Conservation (phyloP, 2,113 vertebrate genomes). For the Candoia aspera region DNA sequence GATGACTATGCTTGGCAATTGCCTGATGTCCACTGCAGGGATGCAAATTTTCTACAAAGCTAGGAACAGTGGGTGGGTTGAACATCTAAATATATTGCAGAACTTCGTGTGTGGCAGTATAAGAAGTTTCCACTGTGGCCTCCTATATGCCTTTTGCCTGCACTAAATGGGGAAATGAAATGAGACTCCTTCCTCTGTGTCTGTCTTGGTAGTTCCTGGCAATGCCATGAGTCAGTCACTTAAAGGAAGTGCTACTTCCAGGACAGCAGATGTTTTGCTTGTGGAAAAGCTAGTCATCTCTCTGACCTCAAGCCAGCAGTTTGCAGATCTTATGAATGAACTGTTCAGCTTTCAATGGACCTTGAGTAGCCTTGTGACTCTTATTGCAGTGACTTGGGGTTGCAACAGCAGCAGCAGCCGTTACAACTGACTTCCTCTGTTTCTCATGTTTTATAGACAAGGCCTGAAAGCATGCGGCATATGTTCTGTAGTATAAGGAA, state of each 20-base stretch:
- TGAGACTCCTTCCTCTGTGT: conserved; percentile 45
- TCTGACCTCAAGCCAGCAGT: conserved; percentile 49
- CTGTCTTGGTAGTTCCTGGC: conserved; percentile 51
- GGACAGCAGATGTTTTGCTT: conserved; percentile 56
- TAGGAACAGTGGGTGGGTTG: neutral
- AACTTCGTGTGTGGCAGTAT: neutral
- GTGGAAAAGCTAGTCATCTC: conserved; percentile 45
- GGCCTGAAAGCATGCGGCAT: accelerated
- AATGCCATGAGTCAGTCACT: conserved; percentile 44
- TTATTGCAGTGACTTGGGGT: neutral
- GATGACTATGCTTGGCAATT: neutral
- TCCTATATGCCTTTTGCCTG: neutral
- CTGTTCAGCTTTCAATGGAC: neutral
- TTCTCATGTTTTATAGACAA: accelerated
- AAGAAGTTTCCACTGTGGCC: conserved; percentile 9
- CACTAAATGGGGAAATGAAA: conserved; percentile 68
- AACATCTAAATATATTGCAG: neutral
- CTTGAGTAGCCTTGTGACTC: conserved; percentile 20
- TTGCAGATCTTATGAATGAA: conserved; percentile 62
- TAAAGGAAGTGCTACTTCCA: conserved; percentile 67
- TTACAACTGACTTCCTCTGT: conserved; percentile 21
- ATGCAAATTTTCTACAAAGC: neutral
- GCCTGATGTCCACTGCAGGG: neutral
- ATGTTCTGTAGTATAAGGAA: neutral
- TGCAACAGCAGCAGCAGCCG: conserved; percentile 3